Conservation (phyloP, 2,113 vertebrate species). For the Isurus oxyrinchus region DNA sequence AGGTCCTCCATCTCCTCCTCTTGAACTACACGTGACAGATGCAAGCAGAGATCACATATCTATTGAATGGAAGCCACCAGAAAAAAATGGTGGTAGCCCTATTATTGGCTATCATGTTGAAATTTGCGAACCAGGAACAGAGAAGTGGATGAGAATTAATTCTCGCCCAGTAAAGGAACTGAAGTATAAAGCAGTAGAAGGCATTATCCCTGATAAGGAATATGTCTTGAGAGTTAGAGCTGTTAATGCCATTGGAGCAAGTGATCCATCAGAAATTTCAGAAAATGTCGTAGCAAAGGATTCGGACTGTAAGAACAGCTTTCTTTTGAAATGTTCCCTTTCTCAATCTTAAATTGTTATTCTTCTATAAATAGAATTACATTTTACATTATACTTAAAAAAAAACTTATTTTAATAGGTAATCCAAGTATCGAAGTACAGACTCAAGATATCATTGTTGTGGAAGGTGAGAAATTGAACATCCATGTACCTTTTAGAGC, state of each 20-base stretch:
- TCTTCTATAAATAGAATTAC: background rate
- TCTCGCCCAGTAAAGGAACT: conserved; percentile 86
- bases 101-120: conserved; percentile 92
- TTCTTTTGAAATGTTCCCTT: conserved; percentile 14
- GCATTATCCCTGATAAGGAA: conserved; percentile 89
- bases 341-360: background rate
- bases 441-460: conserved; percentile 75
- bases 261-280: conserved; percentile 87
- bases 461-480: conserved; percentile 86
- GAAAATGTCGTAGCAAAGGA: conserved; percentile 92
- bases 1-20: conserved; percentile 86
- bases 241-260: conserved; percentile 82
- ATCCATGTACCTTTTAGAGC: conserved; percentile 82
- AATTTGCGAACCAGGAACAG: conserved; percentile 84
- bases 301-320: conserved; percentile 80
- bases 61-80: conserved; percentile 86
- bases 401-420: conserved; percentile 57
- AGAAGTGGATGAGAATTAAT: conserved; percentile 95
- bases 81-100: conserved; percentile 84
- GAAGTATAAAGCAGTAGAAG: conserved; percentile 82
- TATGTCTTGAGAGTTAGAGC: conserved; percentile 88
- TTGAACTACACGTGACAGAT: conserved; percentile 77
- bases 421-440: conserved; percentile 78
- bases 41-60: conserved; percentile 85
- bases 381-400: background rate